Evolutionary conservation across 1,140 invertebrate species (phyloP).

Genomic region (Nasonia longicornis): DNA sequence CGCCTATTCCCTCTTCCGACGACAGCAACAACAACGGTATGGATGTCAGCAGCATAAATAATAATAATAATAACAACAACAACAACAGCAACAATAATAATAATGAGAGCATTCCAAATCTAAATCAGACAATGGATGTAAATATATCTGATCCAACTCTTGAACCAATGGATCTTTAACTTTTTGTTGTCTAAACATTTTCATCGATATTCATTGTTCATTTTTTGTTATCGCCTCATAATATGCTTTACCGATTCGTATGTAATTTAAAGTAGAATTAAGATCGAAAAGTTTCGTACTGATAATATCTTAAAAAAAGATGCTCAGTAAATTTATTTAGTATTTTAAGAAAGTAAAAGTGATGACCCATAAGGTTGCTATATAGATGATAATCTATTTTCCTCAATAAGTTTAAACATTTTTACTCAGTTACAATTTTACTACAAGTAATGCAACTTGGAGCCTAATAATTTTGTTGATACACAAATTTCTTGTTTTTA

Average conservation of each 20-base stretch:
- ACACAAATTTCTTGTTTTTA: neutral
- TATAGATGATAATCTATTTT: no score
- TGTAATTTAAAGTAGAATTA: slow-evolving; percentile 1
- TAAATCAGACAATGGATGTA: slow-evolving; percentile 56
- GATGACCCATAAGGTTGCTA: no score
- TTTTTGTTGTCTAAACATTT: slow-evolving; percentile 10
- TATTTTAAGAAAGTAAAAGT: neutral
- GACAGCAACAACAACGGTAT: slow-evolving; percentile 56
- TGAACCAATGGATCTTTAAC: slow-evolving; percentile 66
- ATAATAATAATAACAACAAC: slow-evolving; percentile 45
- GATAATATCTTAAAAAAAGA: neutral
- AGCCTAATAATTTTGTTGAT: no score
- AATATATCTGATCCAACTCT: slow-evolving; percentile 46
- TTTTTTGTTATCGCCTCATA: neutral
- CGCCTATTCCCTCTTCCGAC: slow-evolving; percentile 48
- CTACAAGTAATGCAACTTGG: neutral
- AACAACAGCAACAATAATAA: slow-evolving; percentile 54
- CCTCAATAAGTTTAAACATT: neutral
- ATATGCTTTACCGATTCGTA: neutral
- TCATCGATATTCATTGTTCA: slow-evolving; percentile 20
- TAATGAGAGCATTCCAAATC: slow-evolving; percentile 57
- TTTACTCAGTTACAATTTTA: neutral
- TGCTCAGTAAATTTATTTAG: neutral
- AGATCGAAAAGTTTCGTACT: slow-evolving; percentile 9
- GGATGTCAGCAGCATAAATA: slow-evolving; percentile 43